A percentile compares a stretch with the other conserved stretches of the same genome.
Conservation (phyloP, 2,888 invertebrate genomes). For the Dicyrtomina minuta region DNA sequence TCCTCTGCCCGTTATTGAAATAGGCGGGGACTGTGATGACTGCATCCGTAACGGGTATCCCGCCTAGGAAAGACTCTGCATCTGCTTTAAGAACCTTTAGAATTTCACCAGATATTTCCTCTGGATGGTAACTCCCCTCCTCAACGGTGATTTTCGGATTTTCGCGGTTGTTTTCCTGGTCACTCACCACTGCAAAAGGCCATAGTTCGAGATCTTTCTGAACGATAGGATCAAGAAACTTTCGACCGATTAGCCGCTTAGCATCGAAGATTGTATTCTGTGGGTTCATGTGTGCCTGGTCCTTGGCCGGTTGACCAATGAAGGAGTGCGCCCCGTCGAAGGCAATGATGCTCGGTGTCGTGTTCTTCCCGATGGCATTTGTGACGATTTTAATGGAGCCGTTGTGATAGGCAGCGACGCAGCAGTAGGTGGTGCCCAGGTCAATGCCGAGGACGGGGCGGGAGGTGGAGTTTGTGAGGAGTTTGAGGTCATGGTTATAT, state of each 20-base stretch:
- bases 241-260: constrained; percentile 60
- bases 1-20: constrained; percentile 68
- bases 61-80: constrained; percentile 81
- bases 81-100: constrained; percentile 89
- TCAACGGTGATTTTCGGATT: constrained; percentile 61
- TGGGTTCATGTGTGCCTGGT: neutral
- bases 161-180: too few relatives aligned
- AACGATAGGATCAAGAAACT: constrained; percentile 61
- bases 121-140: constrained; percentile 63
- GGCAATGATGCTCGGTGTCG: too few relatives aligned
- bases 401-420: neutral
- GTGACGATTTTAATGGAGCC: neutral
- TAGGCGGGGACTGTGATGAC: constrained; percentile 80
- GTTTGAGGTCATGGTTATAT: neutral
- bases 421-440: constrained; percentile 11
- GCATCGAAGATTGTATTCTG: constrained; percentile 61
- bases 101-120: constrained; percentile 66
- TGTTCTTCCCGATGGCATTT: too few relatives aligned
- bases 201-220: constrained; percentile 66
- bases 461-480: neutral
- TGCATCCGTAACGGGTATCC: constrained; percentile 71
- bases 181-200: constrained; percentile 65
- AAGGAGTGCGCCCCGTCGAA: too few relatives aligned
- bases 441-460: constrained; percentile 6
- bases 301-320: constrained; percentile 2